phyloP scores from a whole-genome alignment of 1,140 invertebrate genomes.

The Pygmarrhopalites habei region DNA sequence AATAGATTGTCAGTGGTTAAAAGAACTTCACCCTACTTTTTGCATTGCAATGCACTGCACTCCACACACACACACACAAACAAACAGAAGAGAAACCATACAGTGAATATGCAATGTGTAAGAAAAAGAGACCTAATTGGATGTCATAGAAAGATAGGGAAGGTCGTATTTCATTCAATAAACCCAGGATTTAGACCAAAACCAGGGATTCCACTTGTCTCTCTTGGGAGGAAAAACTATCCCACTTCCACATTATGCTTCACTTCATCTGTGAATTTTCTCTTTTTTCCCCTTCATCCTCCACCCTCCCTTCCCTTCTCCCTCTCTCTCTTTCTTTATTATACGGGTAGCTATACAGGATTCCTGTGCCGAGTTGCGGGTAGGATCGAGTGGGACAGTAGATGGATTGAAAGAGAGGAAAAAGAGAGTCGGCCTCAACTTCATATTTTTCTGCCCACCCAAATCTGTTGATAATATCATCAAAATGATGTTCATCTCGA shows the following conservation, averaged over 20 bases:
- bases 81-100: too few species aligned
- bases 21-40: too few species aligned
- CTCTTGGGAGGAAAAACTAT: conserved; percentile 23
- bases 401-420: too few species aligned
- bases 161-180: conserved; percentile 35
- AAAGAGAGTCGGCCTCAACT: neutral
- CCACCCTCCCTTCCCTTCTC: neutral
- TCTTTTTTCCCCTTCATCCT: conserved; percentile 11
- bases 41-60: too few species aligned
- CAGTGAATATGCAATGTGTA: neutral
- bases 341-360: too few species aligned
- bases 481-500: too few species aligned
- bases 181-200: conserved; percentile 31
- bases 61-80: too few species aligned
- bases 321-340: neutral
- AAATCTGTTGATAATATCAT: too few species aligned
- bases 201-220: conserved; percentile 31
- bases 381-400: too few species aligned
- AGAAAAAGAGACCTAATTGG: conserved; percentile 27
- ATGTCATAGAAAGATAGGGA: conserved; percentile 25
- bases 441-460: neutral
- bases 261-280: conserved; percentile 13
- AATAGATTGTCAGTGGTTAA: too few species aligned
- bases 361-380: too few species aligned
- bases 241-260: conserved; percentile 23